These are phyloP conservation scores for Chromoteleia sp. DNA, from an alignment of 2,888 invertebrate genomes.

Conservation along the genomic window DNA sequence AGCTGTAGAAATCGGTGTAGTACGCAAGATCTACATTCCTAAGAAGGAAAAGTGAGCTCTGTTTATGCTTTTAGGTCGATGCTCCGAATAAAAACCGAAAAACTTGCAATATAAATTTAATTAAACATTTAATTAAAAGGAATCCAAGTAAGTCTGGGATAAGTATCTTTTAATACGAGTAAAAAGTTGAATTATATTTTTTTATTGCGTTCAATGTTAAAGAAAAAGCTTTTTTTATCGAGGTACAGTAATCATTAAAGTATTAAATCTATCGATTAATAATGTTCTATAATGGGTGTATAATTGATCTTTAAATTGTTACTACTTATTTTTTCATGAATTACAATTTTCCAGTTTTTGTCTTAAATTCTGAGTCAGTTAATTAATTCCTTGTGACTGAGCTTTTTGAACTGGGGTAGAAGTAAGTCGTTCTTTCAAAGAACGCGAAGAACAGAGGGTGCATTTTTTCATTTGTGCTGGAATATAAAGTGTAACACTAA, in stretches of 20 bases:
- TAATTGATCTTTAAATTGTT: too few species aligned
- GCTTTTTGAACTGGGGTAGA: not conserved
- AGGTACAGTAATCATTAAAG: too few species aligned
- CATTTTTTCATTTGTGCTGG: not conserved
- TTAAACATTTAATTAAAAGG: too few species aligned
- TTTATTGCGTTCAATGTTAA: too few species aligned
- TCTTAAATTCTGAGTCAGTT: not conserved
- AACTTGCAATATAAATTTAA: not conserved
- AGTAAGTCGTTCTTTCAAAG: not conserved
- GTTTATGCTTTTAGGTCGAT: slow-evolving; percentile 17
- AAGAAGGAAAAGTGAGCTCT: not conserved
- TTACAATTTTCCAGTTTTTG: too few species aligned
- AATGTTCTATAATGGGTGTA: too few species aligned
- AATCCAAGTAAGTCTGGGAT: too few species aligned
- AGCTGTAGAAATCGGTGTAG: not conserved
- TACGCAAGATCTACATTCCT: not conserved
- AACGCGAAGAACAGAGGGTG: not conserved
- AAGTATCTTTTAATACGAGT: too few species aligned
- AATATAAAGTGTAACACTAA: not conserved
- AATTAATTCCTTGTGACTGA: not conserved
- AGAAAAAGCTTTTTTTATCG: too few species aligned
- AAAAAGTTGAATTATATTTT: too few species aligned
- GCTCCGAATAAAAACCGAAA: not conserved
- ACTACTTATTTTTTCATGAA: too few species aligned
- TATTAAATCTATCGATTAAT: too few species aligned